These are phyloP conservation scores for Apus apus DNA, from an alignment of 2,113 vertebrate genomes.

Conservation along the genomic window DNA sequence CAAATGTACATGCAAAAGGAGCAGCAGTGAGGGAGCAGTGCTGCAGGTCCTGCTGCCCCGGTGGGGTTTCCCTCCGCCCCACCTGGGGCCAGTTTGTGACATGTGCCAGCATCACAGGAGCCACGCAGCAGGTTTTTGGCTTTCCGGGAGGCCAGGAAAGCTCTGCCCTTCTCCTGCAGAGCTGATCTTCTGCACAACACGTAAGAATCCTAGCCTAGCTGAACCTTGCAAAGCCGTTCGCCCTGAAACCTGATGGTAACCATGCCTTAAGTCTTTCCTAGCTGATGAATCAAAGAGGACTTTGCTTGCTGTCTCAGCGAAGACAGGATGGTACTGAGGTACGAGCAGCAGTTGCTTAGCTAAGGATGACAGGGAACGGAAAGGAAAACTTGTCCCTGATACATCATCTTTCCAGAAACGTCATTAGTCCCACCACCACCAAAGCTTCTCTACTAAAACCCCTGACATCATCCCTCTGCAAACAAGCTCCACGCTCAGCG, in stretches of 20 bases:
- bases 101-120: background rate
- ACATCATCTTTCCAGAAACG: background rate
- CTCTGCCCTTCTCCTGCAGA: background rate
- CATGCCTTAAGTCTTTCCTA: background rate
- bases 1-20: background rate
- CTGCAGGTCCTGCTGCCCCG: rapidly evolving
- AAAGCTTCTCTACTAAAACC: background rate
- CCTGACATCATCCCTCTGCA: background rate
- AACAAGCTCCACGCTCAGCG: background rate
- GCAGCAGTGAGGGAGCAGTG: rapidly evolving
- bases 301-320: background rate
- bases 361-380: rapidly evolving
- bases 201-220: rapidly evolving
- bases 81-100: rapidly evolving
- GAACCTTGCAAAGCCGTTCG: background rate
- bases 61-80: rapidly evolving
- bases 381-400: background rate
- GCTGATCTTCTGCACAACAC: background rate
- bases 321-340: background rate
- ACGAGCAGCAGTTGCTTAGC: rapidly evolving
- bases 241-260: background rate
- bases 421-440: rapidly evolving
- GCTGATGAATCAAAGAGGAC: background rate
- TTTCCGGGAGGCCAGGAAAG: background rate
- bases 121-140: rapidly evolving